Evolutionary conservation across 2,113 vertebrate species (phyloP), one percentile per base, ranked within the genome.

Genomic region (Campylorhamphus procurvoides): DNA sequence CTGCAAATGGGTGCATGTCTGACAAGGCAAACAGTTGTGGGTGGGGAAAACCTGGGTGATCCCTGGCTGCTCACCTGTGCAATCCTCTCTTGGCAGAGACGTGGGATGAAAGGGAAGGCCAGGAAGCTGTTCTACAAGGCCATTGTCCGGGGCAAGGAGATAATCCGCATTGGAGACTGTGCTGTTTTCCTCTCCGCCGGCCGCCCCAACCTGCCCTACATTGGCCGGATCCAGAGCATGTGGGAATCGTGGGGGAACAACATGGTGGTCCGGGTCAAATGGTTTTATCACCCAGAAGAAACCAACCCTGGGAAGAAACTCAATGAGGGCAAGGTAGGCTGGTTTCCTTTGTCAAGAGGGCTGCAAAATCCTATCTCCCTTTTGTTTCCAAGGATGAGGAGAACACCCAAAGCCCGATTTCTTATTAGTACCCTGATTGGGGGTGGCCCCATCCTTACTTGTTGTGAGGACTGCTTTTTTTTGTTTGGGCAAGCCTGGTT

Each of bases 211-310:
- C 98, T 99, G 91, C 99, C 99, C 50, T 99, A 99, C 96, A 99
- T 99, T 0, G 99, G 99, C 75, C 98, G 99, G 27, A 99, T 99
- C 97, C 99, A 99, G 98, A 99, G 99, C 98, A 99, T 99, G 99
- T 99, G 99, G 99, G 99, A 99, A 93, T 99, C 99, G 0, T 99
- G 99, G 99, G 99, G 99, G 56, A 99, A 98, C 98, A 99, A 99
- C 97, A 99, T 99, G 99, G 99, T 99, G 88, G 99, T 99, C 76
- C 97, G 99, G 4, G 99, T 99, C 89, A 99, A 99, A 95, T 99
- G 99, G 99, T 99, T 99, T 97, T 99, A 99, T 76, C 99, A 99
- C 80, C 99, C 99, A 0, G 99, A 99, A 94, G 99, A 99, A 97
- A 99, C 99, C 37, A 99, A 99, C 97, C 99, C 99, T 1, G 99